Percentiles rank a stretch among this genome's conserved stretches.
phyloP scores from a whole-genome alignment of 2,797 vertebrate species.

The Alfaro cultratus region DNA sequence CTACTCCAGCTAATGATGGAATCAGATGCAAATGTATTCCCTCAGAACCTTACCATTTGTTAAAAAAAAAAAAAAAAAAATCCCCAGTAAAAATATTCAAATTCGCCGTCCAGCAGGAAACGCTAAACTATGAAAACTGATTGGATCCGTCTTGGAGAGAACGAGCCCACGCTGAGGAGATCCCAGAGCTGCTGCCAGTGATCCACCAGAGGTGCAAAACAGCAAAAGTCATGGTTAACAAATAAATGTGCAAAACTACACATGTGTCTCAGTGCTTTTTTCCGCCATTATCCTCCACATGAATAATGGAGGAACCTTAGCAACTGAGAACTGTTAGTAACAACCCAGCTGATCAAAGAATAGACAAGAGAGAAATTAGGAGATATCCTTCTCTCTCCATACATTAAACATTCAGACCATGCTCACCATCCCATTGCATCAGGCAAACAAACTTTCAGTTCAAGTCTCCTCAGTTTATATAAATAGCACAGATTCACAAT shows the following conservation, averaged over 20 bases:
- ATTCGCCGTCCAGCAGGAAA: not conserved
- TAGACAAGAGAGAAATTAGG: not conserved
- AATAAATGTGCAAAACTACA: constrained; percentile 4
- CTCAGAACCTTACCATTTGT: not conserved
- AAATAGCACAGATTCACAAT: not conserved
- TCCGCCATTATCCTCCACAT: not conserved
- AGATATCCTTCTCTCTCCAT: not conserved
- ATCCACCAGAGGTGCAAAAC: constrained; percentile 6
- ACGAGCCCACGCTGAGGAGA: not conserved
- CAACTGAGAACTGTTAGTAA: not conserved
- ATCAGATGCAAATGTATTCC: not conserved
- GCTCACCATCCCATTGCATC: not conserved
- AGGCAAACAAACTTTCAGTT: not conserved
- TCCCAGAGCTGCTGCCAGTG: constrained; percentile 7
- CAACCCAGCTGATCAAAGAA: not conserved
- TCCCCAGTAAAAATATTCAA: not conserved
- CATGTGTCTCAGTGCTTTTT: constrained; percentile 2
- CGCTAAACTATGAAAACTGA: constrained; percentile 2
- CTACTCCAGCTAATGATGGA: not conserved
- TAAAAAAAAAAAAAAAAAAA: not conserved
- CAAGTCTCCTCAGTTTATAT: not conserved
- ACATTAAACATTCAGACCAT: not conserved
- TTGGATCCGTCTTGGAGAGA: not conserved
- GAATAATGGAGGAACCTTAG: constrained; percentile 5
- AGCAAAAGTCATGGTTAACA: constrained; percentile 8